phyloP scores from a whole-genome alignment of 1,140 invertebrate genomes.

The Caenorhabditis tropicalis region DNA sequence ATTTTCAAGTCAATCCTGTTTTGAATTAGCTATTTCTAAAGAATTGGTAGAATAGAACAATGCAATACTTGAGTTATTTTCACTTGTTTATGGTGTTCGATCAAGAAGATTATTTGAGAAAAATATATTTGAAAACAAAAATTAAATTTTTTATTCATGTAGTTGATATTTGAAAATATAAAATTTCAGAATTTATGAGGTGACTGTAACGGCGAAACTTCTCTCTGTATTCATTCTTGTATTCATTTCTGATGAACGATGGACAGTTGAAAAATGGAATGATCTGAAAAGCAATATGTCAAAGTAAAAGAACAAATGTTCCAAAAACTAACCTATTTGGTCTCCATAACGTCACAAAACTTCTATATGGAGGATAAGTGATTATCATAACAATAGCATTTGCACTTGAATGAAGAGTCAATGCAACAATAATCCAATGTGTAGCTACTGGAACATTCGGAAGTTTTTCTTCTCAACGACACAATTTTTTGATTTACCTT shows the following conservation, averaged over 20 bases:
- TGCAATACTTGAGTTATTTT: too few species aligned
- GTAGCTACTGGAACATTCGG: background rate
- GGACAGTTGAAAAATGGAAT: background rate
- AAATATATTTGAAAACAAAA: background rate
- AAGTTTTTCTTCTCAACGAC: too few species aligned
- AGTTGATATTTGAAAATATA: background rate
- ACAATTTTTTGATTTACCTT: too few species aligned
- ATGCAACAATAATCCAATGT: constrained; percentile 2
- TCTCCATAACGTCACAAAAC: constrained; percentile 1
- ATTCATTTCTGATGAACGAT: background rate
- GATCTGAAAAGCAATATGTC: background rate
- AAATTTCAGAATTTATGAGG: background rate
- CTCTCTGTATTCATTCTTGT: constrained; percentile 3
- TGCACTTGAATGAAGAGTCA: constrained; percentile 18
- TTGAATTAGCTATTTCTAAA: background rate
- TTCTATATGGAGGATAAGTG: constrained; percentile 24
- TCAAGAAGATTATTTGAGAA: too few species aligned
- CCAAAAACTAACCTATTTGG: background rate
- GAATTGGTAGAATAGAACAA: too few species aligned
- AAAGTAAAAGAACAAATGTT: background rate
- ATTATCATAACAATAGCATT: constrained; percentile 23
- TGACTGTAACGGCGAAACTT: background rate
- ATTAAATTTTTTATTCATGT: background rate
- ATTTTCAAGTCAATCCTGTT: background rate
- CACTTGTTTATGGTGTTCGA: too few species aligned